Conservation (phyloP, 2,888 invertebrate genomes). For the Sphaerophoria taeniata region DNA sequence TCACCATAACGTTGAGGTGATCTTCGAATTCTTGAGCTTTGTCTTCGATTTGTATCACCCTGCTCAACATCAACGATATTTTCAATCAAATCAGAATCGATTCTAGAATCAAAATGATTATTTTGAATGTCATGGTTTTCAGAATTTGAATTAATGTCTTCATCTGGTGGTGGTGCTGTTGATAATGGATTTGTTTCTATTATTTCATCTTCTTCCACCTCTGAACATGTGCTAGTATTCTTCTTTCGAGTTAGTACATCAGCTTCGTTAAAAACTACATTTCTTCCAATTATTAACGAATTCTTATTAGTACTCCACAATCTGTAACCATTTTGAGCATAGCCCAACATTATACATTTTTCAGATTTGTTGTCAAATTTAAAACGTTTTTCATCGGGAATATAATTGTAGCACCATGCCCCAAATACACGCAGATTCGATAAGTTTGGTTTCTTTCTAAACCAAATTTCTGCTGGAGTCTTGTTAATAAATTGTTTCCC, state of each 20-base stretch:
- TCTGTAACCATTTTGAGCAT: conserved; percentile 30
- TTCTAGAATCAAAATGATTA: conserved; percentile 9
- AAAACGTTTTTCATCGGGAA: conserved; percentile 9
- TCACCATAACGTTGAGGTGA: conserved; percentile 23
- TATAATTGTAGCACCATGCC: conserved; percentile 32
- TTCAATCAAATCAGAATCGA: background rate
- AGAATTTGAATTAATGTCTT: no score
- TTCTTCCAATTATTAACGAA: conserved; percentile 33
- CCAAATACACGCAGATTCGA: conserved; percentile 39
- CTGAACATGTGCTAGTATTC: background rate
- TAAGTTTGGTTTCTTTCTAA: conserved; percentile 24
- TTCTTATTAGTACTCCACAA: conserved; percentile 20
- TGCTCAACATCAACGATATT: background rate
- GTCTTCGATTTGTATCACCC: no score
- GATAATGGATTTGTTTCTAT: no score
- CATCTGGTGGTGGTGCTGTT: no score
- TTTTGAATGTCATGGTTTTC: no score
- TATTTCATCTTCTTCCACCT: conserved; percentile 26
- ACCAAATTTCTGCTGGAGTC: conserved; percentile 46
- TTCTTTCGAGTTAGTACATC: conserved; percentile 10
- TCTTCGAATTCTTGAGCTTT: conserved; percentile 7
- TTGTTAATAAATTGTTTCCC: conserved; percentile 33
- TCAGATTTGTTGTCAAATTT: conserved; percentile 35
- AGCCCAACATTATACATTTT: conserved; percentile 36
- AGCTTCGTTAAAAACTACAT: conserved; percentile 27